A percentile compares a stretch with the other conserved stretches of the same genome.
Conservation (phyloP, 2,113 vertebrate genomes). For the Saccopteryx leptura region DNA sequence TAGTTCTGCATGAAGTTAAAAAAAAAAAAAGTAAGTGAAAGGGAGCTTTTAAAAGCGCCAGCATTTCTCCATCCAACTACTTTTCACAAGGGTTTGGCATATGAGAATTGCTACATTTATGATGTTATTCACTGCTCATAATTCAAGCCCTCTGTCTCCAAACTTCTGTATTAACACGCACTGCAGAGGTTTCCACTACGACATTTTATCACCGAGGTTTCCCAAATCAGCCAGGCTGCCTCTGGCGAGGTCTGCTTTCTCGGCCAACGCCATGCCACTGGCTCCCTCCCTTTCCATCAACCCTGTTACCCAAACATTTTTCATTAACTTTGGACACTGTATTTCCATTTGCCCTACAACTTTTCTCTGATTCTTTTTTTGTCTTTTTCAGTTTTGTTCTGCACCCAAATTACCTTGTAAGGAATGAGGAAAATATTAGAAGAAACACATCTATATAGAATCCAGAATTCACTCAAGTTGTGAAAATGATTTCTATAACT, state of each 20-base stretch:
- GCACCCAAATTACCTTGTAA: constrained; percentile 67
- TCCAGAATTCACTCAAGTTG: constrained; percentile 60
- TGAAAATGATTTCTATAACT: constrained; percentile 77
- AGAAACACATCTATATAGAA: constrained; percentile 67
- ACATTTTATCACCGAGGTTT: constrained; percentile 77
- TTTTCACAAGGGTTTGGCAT: constrained; percentile 87
- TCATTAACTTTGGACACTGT: constrained; percentile 78
- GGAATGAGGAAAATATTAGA: constrained; percentile 81
- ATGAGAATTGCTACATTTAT: constrained; percentile 85
- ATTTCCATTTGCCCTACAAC: constrained; percentile 75
- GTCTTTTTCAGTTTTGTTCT: constrained; percentile 72
- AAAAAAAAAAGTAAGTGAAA: constrained; percentile 82
- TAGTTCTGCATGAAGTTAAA: constrained; percentile 88
- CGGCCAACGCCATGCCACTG: constrained; percentile 59
- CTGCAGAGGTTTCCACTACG: constrained; percentile 75
- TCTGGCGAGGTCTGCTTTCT: constrained; percentile 70
- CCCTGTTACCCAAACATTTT: constrained; percentile 72
- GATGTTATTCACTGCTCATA: constrained; percentile 84
- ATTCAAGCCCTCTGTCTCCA: constrained; percentile 84
- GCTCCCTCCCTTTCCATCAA: constrained; percentile 67
- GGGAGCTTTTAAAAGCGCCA: constrained; percentile 85
- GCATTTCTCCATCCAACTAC: constrained; percentile 86
- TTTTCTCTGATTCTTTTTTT: constrained; percentile 70
- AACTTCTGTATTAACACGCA: constrained; percentile 81
- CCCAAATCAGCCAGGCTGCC: constrained; percentile 80